A percentile compares a stretch with the other conserved stretches of the same genome.
These are phyloP conservation scores for Hippocampus barbouri DNA, from an alignment of 2,113 vertebrate genomes.

Conservation along the genomic window DNA sequence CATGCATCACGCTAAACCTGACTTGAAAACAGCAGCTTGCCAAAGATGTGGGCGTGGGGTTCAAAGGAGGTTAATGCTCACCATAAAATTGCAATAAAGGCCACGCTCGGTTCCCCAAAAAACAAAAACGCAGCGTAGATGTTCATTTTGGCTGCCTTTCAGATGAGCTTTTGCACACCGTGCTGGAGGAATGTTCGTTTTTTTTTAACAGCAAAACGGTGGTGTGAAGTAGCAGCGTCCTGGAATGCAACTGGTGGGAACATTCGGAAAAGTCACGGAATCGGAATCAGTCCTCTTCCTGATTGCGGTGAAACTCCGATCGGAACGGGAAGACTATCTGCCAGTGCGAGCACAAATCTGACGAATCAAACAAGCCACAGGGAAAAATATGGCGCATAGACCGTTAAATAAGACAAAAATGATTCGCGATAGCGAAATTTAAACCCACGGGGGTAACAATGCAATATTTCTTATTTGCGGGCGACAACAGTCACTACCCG, in stretches of 20 bases:
- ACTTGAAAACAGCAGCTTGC: slow-evolving; percentile 25
- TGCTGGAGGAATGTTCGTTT: not conserved
- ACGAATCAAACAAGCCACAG: too few relatives aligned
- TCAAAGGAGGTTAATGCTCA: slow-evolving; percentile 5
- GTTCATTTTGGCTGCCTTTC: not conserved
- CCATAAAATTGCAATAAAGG: not conserved
- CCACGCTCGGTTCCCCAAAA: not conserved
- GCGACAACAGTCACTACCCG: too few relatives aligned
- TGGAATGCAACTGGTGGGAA: not conserved
- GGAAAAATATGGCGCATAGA: too few relatives aligned
- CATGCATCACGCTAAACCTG: not conserved
- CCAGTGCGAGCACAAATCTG: not conserved
- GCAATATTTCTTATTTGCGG: too few relatives aligned
- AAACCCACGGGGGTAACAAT: too few relatives aligned
- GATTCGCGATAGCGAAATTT: too few relatives aligned
- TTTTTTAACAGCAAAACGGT: not conserved
- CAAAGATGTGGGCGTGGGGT: slow-evolving; percentile 17
- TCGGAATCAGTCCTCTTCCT: too few relatives aligned
- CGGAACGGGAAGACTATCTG: not conserved
- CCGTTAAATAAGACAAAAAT: too few relatives aligned
- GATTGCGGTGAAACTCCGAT: not conserved
- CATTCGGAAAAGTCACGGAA: too few relatives aligned
- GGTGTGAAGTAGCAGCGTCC: not conserved
- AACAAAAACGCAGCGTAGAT: not conserved
- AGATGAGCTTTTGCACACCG: not conserved